phyloP scores from a whole-genome alignment of 92 coral and sea anemone species.

The Zoanthus solanderi region DNA sequence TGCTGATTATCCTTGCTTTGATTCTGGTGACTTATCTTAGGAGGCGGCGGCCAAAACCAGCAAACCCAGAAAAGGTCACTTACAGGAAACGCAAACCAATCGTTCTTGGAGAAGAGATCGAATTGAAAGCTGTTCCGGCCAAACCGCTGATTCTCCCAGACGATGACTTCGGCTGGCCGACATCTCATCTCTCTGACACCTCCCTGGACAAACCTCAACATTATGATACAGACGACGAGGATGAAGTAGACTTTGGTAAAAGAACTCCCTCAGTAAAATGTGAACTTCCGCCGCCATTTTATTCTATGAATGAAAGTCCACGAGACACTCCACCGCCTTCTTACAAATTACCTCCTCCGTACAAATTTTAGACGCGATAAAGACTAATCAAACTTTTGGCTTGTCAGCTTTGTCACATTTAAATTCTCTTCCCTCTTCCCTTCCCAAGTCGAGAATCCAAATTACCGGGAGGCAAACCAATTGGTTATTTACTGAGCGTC shows the following conservation, averaged over 20 bases:
- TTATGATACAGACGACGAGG: slow-evolving; percentile 66
- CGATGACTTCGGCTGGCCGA: slow-evolving; percentile 82
- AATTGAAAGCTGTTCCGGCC: slow-evolving; percentile 76
- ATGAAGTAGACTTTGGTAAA: slow-evolving; percentile 77
- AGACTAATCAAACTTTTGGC: background rate
- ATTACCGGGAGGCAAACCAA: too few relatives aligned
- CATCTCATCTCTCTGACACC: slow-evolving; percentile 85
- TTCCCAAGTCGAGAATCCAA: too few relatives aligned
- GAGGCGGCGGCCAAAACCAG: slow-evolving; percentile 82
- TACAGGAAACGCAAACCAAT: slow-evolving; percentile 93
- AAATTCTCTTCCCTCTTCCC: too few relatives aligned
- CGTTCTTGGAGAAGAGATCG: slow-evolving; percentile 86
- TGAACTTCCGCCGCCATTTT: slow-evolving; percentile 87
- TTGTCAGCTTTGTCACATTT: too few relatives aligned
- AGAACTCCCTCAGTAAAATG: slow-evolving; percentile 70
- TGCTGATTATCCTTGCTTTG: slow-evolving; percentile 72
- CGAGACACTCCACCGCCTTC: slow-evolving; percentile 83
- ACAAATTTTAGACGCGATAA: slow-evolving; percentile 15
- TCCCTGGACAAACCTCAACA: slow-evolving; percentile 73
- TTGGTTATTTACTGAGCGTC: too few relatives aligned
- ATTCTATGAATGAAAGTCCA: slow-evolving; percentile 48
- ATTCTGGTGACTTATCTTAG: slow-evolving; percentile 70
- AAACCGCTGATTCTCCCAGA: slow-evolving; percentile 94
- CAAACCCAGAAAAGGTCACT: slow-evolving; percentile 78
- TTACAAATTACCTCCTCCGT: slow-evolving; percentile 77